These are phyloP conservation scores for Bursaphelenchus mucronatus DNA, from an alignment of 1,140 invertebrate species.

Conservation along the genomic window DNA sequence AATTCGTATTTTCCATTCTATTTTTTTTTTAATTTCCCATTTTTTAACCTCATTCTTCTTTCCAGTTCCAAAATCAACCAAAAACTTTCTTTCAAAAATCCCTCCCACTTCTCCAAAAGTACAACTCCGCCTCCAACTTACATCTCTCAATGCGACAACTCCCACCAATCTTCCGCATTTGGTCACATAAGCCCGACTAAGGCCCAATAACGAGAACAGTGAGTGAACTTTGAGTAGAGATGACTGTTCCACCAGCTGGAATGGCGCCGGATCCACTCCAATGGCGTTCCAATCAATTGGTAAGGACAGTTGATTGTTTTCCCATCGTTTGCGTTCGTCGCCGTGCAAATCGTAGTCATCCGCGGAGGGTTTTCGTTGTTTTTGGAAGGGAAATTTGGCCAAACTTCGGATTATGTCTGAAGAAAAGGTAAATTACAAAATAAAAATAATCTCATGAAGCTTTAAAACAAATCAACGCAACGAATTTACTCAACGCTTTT, in stretches of 20 bases:
- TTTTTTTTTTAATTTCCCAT: background rate
- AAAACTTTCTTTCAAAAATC: slow-evolving; percentile 23
- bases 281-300: slow-evolving; percentile 37
- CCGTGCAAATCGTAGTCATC: slow-evolving; percentile 36
- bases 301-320: slow-evolving; percentile 65
- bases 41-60: background rate
- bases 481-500: background rate
- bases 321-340: slow-evolving; percentile 44
- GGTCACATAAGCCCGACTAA: slow-evolving; percentile 94
- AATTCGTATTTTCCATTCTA: too few species aligned
- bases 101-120: background rate
- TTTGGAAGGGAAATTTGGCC: slow-evolving; percentile 19
- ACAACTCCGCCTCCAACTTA: slow-evolving; percentile 60
- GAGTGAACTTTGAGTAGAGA: slow-evolving; percentile 91
- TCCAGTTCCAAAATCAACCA: too few species aligned
- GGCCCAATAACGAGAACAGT: slow-evolving; percentile 91
- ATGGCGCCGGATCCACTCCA: slow-evolving; percentile 85
- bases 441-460: slow-evolving; percentile 24
- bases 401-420: slow-evolving; percentile 16
- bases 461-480: slow-evolving; percentile 23
- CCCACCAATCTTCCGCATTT: slow-evolving; percentile 88
- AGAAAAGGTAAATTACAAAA: background rate
- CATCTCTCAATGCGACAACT: slow-evolving; percentile 89
- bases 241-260: slow-evolving; percentile 89
- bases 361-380: background rate